A percentile compares a stretch with the other conserved stretches of the same genome.
Conservation (phyloP, 2,113 vertebrate species). For the Ictalurus punctatus region DNA sequence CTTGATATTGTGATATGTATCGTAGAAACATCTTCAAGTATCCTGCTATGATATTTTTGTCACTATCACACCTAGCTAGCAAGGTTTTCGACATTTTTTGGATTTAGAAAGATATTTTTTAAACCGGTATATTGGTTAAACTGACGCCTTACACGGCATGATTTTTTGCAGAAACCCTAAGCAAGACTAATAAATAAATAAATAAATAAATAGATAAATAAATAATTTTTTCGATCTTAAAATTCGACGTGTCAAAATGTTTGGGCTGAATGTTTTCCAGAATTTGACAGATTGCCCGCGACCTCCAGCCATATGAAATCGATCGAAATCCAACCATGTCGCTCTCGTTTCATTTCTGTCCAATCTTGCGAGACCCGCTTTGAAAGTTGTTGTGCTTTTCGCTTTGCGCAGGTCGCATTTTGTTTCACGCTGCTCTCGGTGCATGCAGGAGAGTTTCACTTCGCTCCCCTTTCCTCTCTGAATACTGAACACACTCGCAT, state of each 20-base stretch:
- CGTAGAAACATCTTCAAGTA: not conserved
- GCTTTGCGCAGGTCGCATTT: not conserved
- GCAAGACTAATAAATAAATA: not conserved
- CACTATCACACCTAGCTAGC: not conserved
- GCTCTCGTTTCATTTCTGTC: not conserved
- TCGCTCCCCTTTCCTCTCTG: conserved; percentile 5
- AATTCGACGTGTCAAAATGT: not conserved
- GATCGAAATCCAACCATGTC: not conserved
- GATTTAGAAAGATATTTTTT: not conserved
- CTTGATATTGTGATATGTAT: too few species aligned
- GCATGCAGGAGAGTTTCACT: not conserved
- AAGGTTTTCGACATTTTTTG: not conserved
- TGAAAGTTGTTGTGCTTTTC: not conserved
- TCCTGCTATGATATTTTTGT: not conserved
- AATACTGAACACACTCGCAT: conserved; percentile 22
- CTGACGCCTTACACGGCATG: not conserved
- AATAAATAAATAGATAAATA: not conserved
- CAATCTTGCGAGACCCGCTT: not conserved
- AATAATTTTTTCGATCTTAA: not conserved
- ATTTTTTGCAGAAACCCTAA: not conserved
- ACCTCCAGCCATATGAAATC: not conserved
- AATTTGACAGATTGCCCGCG: not conserved
- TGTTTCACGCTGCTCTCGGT: not conserved
- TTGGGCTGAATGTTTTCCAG: not conserved
- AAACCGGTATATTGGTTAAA: not conserved